Evolutionary conservation across 1,140 invertebrate species (phyloP), one percentile per base, ranked within the genome.

Genomic region (Ericerus pela): DNA sequence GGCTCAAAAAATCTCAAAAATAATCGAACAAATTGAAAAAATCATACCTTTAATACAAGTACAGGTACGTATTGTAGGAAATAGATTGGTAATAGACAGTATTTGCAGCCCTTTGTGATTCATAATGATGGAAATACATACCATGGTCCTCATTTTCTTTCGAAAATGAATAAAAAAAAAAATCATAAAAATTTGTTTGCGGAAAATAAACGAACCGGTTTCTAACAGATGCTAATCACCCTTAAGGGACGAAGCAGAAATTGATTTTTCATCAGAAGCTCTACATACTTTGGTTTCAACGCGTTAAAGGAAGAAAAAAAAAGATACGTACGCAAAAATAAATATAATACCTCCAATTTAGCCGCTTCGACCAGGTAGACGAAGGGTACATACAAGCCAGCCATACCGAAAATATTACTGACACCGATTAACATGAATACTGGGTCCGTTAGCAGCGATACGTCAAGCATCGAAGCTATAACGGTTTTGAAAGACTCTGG

Each of bases 341-440:
- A 61, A 29, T 41, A 58, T 72, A 73, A 72, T 70, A 84, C 80
- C 63, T 83, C 75, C 62, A 72, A 62, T 30, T 74, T 73, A 3
- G 91, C 89, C 60, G 82, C 80, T 65, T 90, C 86, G 4, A 92
- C 85, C 22, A 96, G 73, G 68, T 91, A 97, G 1, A 96, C 86
- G 68, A 96, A 97, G 28, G 94, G 94, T 38, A 96, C 85, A 69
- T 95, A 96, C 41, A 96, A 79, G 36, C 92, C 93, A 47, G 92
- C 81, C 83, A 88, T 87, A 59, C 90, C 91, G 67, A 96, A 90
- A 0, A 96, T 75, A 69, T 97, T 98, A 56, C 90, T 94, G 12
- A 97, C 76, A 55, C 89, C 91, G 61, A 97, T 89, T 6, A 94
- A 71, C 69, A 95, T 79, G 69, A 96, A 96, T 26, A 91, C 82